These are phyloP conservation scores for Rhinogobius similis DNA, from an alignment of 2,113 vertebrate genomes.

Conservation along the genomic window DNA sequence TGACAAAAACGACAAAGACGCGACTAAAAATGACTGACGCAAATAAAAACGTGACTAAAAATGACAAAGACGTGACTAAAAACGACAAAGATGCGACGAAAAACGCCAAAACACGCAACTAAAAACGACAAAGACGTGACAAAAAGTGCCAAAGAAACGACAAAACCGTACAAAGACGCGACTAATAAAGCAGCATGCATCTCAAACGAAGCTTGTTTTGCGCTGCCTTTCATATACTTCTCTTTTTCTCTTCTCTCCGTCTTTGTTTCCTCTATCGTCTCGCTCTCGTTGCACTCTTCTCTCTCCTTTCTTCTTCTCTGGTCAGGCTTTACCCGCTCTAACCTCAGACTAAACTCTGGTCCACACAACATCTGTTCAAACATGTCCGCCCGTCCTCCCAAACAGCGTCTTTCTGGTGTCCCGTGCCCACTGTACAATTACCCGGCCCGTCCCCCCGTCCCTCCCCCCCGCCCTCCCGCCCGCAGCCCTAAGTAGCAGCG, in stretches of 20 bases:
- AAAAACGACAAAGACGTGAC: too few species aligned
- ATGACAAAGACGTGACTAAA: too few species aligned
- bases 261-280: not conserved
- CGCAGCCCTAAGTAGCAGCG: conserved; percentile 74
- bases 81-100: too few species aligned
- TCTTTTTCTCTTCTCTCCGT: not conserved
- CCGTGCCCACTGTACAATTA: conserved; percentile 60
- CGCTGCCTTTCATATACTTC: too few species aligned
- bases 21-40: too few species aligned
- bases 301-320: not conserved
- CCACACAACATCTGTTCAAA: conserved; percentile 45
- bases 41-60: too few species aligned
- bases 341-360: conserved; percentile 35
- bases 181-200: too few species aligned
- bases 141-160: too few species aligned
- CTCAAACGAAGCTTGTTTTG: too few species aligned
- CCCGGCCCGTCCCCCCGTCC: conserved; percentile 36
- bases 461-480: conserved; percentile 48
- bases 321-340: conserved; percentile 29
- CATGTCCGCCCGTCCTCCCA: conserved; percentile 56
- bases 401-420: conserved; percentile 36
- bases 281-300: not conserved
- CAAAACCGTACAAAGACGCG: too few species aligned
- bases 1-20: too few species aligned
- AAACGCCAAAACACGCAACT: too few species aligned